Evolutionary conservation across 2,797 vertebrate species (phyloP).

Genomic region (Leuciscus waleckii): DNA sequence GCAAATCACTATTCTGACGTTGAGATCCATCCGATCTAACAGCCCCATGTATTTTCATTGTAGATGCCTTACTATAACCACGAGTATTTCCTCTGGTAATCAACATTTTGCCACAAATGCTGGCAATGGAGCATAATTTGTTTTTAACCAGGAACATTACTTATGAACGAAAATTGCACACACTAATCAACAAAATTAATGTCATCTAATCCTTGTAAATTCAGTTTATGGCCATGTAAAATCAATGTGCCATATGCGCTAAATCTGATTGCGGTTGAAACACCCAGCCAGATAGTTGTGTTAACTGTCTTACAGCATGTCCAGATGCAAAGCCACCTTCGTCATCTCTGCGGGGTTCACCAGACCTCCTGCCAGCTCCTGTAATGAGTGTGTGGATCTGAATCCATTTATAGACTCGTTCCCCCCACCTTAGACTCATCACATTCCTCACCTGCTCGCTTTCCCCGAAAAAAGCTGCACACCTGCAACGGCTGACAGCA

Average conservation of each 20-base stretch:
- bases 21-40: neutral
- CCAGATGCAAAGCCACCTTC: conserved; percentile 27
- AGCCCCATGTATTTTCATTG: neutral
- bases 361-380: conserved; percentile 37
- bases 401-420: conserved; percentile 49
- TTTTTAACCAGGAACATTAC: neutral
- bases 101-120: neutral
- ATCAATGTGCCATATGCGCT: neutral
- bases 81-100: neutral
- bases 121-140: neutral
- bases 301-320: conserved; percentile 18
- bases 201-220: conserved; percentile 6
- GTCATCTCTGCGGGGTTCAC: conserved; percentile 22
- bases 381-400: conserved; percentile 50
- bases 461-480: neutral
- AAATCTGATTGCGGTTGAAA: conserved; percentile 2
- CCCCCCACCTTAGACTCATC: conserved; percentile 12
- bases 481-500: conserved; percentile 13
- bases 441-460: conserved; percentile 23
- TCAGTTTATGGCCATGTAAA: neutral
- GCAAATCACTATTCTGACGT: neutral
- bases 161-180: conserved; percentile 1
- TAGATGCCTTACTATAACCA: neutral
- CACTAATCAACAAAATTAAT: neutral
- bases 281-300: neutral